Conservation (phyloP, 1,140 invertebrate genomes). For the Zaprionus ornatus region DNA sequence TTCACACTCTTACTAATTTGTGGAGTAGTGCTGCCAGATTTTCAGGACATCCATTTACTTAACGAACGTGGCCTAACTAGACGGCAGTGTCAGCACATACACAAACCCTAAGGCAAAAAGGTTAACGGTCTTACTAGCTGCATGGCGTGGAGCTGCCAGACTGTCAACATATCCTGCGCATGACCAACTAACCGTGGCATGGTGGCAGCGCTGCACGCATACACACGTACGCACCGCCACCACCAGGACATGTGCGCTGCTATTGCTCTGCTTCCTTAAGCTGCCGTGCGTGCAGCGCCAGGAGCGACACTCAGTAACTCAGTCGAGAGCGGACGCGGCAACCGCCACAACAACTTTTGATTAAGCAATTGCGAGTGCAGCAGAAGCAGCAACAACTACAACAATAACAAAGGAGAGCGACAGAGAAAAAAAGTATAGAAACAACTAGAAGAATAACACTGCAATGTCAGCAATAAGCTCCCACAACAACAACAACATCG, state of each 20-base stretch:
- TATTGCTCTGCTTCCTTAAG: background rate
- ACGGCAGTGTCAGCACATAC: background rate
- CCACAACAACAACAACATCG: conserved; percentile 7
- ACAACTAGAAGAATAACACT: conserved; percentile 10
- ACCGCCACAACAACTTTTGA: conserved; percentile 45
- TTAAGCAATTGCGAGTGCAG: conserved; percentile 17
- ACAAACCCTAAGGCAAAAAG: background rate
- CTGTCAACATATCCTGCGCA: conserved; percentile 32
- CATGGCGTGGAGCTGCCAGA: conserved; percentile 11
- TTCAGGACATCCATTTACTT: too few relatives aligned
- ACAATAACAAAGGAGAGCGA: background rate
- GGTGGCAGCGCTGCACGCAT: conserved; percentile 30
- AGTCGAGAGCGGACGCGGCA: conserved; percentile 49
- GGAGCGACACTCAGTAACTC: conserved; percentile 22
- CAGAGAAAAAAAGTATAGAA: conserved; percentile 1
- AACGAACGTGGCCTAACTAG: background rate
- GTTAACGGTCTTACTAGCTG: background rate
- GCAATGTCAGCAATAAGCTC: conserved; percentile 14
- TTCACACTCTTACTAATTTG: background rate
- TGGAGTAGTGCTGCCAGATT: too few relatives aligned
- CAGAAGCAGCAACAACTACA: conserved; percentile 5
- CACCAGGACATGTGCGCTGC: conserved; percentile 1
- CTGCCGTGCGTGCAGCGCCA: conserved; percentile 33
- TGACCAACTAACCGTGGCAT: background rate
- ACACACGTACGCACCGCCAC: conserved; percentile 8